phyloP scores from a whole-genome alignment of 2,797 vertebrate genomes.

The Melanotaenia pygmaea region DNA sequence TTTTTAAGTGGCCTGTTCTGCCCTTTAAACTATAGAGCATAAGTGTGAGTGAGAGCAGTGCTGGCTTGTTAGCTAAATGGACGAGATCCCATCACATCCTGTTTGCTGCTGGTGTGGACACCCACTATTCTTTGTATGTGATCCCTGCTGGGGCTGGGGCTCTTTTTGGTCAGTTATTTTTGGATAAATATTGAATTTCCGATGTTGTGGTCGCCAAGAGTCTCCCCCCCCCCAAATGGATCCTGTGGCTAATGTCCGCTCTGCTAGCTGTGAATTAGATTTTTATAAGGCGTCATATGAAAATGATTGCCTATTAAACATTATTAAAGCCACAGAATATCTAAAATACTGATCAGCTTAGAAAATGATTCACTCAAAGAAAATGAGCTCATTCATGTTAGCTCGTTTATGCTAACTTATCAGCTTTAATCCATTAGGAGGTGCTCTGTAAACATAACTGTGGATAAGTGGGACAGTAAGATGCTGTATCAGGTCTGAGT shows the following conservation, averaged over 20 bases:
- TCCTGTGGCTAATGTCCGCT: slow-evolving; percentile 11
- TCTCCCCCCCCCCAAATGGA: not conserved
- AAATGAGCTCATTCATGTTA: not conserved
- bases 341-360: not conserved
- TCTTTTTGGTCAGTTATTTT: not conserved
- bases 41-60: slow-evolving; percentile 21
- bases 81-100: slow-evolving; percentile 42
- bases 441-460: not conserved
- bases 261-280: slow-evolving; percentile 5
- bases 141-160: not conserved
- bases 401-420: not conserved
- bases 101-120: slow-evolving; percentile 29
- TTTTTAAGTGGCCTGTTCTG: slow-evolving; percentile 49
- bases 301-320: not conserved
- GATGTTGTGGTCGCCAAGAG: not conserved
- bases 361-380: not conserved
- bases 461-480: not conserved
- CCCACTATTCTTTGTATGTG: slow-evolving; percentile 7
- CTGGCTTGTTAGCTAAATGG: slow-evolving; percentile 35
- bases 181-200: not conserved
- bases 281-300: slow-evolving; percentile 2
- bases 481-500: not conserved
- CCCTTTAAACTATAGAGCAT: slow-evolving; percentile 9
- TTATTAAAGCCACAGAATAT: not conserved
- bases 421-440: not conserved